Base-by-base conservation (phyloP, 2,888 invertebrate species). In the Amiota communis region DNA sequence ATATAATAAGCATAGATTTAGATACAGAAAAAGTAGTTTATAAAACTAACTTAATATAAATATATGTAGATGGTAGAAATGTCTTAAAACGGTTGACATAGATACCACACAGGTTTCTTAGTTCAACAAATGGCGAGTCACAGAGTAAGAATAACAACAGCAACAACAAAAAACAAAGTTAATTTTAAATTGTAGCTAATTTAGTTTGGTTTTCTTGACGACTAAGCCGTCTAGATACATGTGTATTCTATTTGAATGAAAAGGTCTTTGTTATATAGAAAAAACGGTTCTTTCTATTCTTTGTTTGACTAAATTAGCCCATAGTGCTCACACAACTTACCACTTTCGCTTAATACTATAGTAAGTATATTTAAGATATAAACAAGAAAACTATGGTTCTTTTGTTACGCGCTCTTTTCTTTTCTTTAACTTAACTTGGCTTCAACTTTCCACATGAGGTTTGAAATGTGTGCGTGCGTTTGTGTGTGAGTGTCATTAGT, bases 231-330 rank as follows among this genome's bases (percentile, higher is more conserved):
- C 2, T 36, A 36, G 36, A 36, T 36, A 36, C 36, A 36, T 36
- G 36, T 36, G 36, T 36, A 36, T 36, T 4, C 2, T 36, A 23
- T 12, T 15, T 13, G 48, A 49, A 17, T 72, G 67, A 73, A 20
- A 47, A 53, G 59, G 61, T 51, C 8, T 76, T 77, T 2, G 2
- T 36, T 36, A 36, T 77, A 81, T 79, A 76, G 77, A 74, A 78
- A n/a, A 79, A 84, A 84, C 85, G 83, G 84, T 85, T 81, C 79
- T 82, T 81, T 80, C 6, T 36, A 6, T 36, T 36, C 71, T 74
- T 75, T 72, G 67, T 69, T 76, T 59, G 57, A 47, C 61, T 63
- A 15, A 65, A 48, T 47, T 69, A 65, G 74, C 74, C 68, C 72
- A 13, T 59, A 15, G 20, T 17, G 15, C 17, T 3, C 20, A 59